phyloP scores from a whole-genome alignment of 2,113 vertebrate species.

The Clinocottus analis region DNA sequence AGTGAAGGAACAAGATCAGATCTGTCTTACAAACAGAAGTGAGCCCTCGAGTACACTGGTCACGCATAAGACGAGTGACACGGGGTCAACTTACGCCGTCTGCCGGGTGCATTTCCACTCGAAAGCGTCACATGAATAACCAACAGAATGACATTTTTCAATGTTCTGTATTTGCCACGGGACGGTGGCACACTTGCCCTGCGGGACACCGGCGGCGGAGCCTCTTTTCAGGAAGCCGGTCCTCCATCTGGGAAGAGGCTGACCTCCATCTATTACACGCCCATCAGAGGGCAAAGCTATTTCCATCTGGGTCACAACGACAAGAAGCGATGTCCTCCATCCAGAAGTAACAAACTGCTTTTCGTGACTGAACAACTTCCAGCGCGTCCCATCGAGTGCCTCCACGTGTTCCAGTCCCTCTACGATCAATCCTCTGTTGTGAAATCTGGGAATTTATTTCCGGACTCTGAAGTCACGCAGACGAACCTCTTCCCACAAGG shows the following conservation, averaged over 20 bases:
- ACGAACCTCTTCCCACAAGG: not conserved
- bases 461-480: too few relatives aligned
- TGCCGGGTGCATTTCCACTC: not conserved
- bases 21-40: not conserved
- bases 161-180: not conserved
- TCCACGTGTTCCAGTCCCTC: conserved; percentile 1
- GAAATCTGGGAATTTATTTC: conserved; percentile 33
- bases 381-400: not conserved
- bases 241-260: conserved; percentile 22
- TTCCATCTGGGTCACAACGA: conserved; percentile 64
- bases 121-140: not conserved
- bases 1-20: not conserved
- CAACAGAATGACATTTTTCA: not conserved
- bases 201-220: not conserved
- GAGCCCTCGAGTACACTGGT: not conserved
- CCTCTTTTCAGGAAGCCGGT: conserved; percentile 16
- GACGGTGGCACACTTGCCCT: not conserved
- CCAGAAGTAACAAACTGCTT: conserved; percentile 9
- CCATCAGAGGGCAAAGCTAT: conserved; percentile 48
- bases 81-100: not conserved
- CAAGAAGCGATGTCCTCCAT: conserved; percentile 49
- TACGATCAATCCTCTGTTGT: conserved; percentile 3
- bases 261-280: conserved; percentile 50
- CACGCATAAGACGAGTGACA: not conserved
- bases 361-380: conserved; percentile 23